Evolutionary conservation across 2,797 vertebrate genomes (phyloP).

Genomic region (Heliangelus exortis): DNA sequence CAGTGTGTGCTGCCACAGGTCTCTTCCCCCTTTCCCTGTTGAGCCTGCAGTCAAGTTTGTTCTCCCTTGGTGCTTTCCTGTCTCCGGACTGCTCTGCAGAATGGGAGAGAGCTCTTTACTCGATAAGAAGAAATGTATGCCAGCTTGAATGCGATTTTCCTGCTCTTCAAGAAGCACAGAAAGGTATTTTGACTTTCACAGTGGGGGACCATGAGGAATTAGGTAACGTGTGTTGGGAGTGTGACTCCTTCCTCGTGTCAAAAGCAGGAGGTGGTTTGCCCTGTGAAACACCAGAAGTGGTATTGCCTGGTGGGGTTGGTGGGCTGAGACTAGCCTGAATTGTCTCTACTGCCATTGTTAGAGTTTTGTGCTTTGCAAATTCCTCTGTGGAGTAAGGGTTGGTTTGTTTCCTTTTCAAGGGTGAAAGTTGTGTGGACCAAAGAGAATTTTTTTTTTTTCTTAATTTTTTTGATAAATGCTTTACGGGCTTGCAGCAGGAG

Average conservation of each 20-base stretch:
- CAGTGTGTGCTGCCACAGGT: neutral
- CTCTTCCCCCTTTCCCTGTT: neutral
- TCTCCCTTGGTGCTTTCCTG: neutral
- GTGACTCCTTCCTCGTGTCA: neutral
- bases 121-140: constrained; percentile 29
- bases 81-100: neutral
- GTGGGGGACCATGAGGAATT: neutral
- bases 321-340: neutral
- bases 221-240: neutral
- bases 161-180: constrained; percentile 62
- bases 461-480: neutral
- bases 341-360: neutral
- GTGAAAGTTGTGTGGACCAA: neutral
- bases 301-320: neutral
- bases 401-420: neutral
- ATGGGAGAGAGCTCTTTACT: constrained; percentile 52
- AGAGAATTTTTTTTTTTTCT: neutral
- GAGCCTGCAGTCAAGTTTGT: constrained; percentile 11
- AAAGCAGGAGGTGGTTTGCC: neutral
- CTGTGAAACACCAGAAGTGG: neutral
- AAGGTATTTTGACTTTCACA: constrained; percentile 62
- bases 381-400: neutral
- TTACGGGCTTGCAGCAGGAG: neutral
- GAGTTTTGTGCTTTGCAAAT: neutral
- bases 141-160: constrained; percentile 55